A percentile compares a stretch with the other conserved stretches of the same genome.
phyloP scores from a whole-genome alignment of 2,113 vertebrate species.

The Phalacrocorax brasilianus region DNA sequence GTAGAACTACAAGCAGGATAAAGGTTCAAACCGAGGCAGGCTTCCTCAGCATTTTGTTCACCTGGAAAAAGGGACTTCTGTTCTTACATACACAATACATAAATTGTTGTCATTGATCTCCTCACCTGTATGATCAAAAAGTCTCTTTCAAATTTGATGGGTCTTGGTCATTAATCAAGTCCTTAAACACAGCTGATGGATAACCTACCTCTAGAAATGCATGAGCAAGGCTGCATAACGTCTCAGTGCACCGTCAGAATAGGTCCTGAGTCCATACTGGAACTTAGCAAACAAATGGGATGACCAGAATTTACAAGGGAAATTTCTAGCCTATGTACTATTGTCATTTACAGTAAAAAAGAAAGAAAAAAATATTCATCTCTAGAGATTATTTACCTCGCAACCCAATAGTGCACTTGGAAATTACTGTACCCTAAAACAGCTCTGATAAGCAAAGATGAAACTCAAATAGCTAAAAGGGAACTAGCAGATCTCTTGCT shows the following conservation, averaged over 20 bases:
- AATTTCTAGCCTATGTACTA: conserved; percentile 59
- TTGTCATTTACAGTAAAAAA: conserved; percentile 69
- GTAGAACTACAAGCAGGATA: not conserved
- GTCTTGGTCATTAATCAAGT: not conserved
- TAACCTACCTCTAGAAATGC: not conserved
- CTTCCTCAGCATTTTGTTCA: not conserved
- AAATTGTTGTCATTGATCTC: not conserved
- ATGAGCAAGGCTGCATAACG: not conserved
- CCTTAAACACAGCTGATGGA: not conserved
- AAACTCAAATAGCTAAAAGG: conserved; percentile 75
- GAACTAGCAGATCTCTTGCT: conserved; percentile 69
- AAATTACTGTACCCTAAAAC: conserved; percentile 67
- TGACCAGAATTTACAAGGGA: conserved; percentile 53
- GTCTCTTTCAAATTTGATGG: not conserved
- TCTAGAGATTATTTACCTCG: conserved; percentile 59
- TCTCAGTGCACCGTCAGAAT: not conserved
- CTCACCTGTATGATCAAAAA: not conserved
- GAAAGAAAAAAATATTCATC: conserved; percentile 61
- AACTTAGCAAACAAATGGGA: conserved; percentile 39
- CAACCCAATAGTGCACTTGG: conserved; percentile 43
- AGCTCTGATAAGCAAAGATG: conserved; percentile 63
- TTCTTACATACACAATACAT: not conserved
- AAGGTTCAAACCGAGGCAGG: not conserved
- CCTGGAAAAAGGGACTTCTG: not conserved
- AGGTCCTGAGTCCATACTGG: conserved; percentile 10